These are phyloP conservation scores for Penaeus vannamei DNA, from an alignment of 1,140 invertebrate genomes.

Conservation along the genomic window DNA sequence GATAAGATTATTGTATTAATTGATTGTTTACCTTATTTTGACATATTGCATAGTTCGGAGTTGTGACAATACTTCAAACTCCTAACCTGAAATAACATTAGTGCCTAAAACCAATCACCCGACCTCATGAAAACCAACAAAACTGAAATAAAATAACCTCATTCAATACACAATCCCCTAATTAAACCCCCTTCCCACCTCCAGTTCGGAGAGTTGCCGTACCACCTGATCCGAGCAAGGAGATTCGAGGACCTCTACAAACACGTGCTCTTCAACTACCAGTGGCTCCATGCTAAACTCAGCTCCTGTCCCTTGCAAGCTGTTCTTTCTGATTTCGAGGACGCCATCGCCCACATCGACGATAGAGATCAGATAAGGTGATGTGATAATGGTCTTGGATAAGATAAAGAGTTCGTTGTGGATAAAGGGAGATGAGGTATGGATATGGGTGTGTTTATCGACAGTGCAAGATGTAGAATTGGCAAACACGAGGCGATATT, in stretches of 20 bases:
- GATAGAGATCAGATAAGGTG: constrained; percentile 87
- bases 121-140: too few relatives aligned
- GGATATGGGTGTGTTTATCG: too few relatives aligned
- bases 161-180: neutral
- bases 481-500: neutral
- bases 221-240: constrained; percentile 90
- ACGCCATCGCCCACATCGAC: constrained; percentile 87
- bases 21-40: too few relatives aligned
- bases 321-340: constrained; percentile 95
- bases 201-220: constrained; percentile 95
- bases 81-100: too few relatives aligned
- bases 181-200: neutral
- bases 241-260: constrained; percentile 94
- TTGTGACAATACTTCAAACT: too few relatives aligned
- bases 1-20: too few relatives aligned
- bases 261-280: constrained; percentile 96
- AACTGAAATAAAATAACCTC: too few relatives aligned
- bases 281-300: constrained; percentile 97
- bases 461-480: neutral
- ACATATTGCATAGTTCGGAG: too few relatives aligned
- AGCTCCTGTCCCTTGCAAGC: constrained; percentile 95
- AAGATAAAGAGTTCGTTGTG: neutral
- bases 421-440: neutral
- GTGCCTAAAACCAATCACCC: too few relatives aligned
- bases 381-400: neutral